Conservation (phyloP, 1,140 invertebrate genomes). For the Orius insidiosus region DNA sequence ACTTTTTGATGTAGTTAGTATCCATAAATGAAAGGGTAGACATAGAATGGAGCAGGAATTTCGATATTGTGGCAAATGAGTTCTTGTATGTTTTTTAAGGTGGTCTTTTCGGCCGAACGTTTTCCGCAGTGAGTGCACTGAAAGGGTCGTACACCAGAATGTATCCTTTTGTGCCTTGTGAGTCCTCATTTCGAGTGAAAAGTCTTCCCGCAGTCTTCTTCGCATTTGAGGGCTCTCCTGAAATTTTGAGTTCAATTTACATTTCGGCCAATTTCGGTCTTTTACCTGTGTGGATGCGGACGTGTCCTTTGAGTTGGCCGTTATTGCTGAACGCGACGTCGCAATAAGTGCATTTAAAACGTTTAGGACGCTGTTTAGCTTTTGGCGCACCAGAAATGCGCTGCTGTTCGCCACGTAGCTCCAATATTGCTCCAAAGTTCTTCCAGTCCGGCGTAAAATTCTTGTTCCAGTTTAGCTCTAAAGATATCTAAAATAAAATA, state of each 20-base stretch:
- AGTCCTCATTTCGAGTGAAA: slow-evolving; percentile 88
- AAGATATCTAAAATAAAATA: no score
- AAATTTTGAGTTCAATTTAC: slow-evolving; percentile 13
- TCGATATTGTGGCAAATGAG: slow-evolving; percentile 33
- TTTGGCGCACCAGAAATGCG: neutral
- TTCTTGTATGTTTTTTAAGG: slow-evolving; percentile 63
- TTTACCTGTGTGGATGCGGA: slow-evolving; percentile 78
- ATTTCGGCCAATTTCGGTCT: neutral
- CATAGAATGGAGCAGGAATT: slow-evolving; percentile 7
- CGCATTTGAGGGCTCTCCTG: slow-evolving; percentile 70
- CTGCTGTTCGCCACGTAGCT: neutral
- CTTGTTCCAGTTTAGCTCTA: neutral
- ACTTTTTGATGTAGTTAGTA: slow-evolving; percentile 13
- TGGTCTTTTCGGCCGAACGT: slow-evolving; percentile 79
- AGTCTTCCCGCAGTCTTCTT: slow-evolving; percentile 67
- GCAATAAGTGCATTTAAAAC: slow-evolving; percentile 75
- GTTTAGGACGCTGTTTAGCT: slow-evolving; percentile 62
- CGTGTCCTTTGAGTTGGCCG: slow-evolving; percentile 78
- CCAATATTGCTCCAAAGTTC: slow-evolving; percentile 1
- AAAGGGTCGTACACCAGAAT: slow-evolving; percentile 66
- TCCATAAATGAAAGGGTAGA: slow-evolving; percentile 18
- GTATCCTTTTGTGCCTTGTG: slow-evolving; percentile 78
- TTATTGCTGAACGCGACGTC: slow-evolving; percentile 83
- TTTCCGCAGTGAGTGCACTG: slow-evolving; percentile 59
- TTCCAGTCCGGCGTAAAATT: slow-evolving; percentile 2